Conservation (phyloP, 1,140 invertebrate genomes). For the Danaus plexippus region DNA sequence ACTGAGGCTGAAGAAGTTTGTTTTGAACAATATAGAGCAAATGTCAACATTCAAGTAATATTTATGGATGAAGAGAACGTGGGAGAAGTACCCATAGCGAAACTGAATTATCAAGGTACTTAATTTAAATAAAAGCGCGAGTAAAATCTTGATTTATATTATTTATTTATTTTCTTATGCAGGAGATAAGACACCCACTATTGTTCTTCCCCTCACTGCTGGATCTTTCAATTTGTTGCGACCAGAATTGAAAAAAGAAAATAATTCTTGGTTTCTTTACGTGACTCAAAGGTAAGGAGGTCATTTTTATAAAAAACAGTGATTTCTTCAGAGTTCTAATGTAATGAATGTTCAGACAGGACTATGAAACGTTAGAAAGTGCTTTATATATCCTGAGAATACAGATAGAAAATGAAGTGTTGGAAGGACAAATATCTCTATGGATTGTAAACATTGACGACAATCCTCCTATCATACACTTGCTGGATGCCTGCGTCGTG, state of each 20-base stretch:
- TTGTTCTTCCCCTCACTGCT: conserved; percentile 24
- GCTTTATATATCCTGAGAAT: conserved; percentile 56
- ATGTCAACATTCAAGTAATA: conserved; percentile 37
- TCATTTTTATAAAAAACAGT: conserved; percentile 1
- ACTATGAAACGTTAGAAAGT: conserved; percentile 65
- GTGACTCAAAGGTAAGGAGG: conserved; percentile 46
- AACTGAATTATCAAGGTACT: conserved; percentile 63
- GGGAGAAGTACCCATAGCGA: conserved; percentile 52
- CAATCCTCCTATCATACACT: conserved; percentile 62
- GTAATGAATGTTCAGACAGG: conserved; percentile 50
- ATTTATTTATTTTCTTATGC: conserved; percentile 14
- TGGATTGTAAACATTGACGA: conserved; percentile 71
- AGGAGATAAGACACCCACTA: conserved; percentile 34
- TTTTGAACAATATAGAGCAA: conserved; percentile 33
- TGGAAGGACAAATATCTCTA: conserved; percentile 36
- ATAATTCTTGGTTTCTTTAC: conserved; percentile 45
- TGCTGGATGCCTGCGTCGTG: conserved; percentile 49
- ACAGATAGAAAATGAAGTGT: conserved; percentile 26
- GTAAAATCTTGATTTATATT: too few relatives aligned
- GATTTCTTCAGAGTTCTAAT: background rate
- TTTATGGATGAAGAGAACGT: conserved; percentile 63
- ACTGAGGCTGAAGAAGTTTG: conserved; percentile 44
- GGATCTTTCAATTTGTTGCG: conserved; percentile 37
- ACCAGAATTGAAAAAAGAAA: conserved; percentile 32
- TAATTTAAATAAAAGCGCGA: background rate